Base-by-base conservation (phyloP, 2,797 vertebrate genomes). In the Myripristis murdjan region DNA sequence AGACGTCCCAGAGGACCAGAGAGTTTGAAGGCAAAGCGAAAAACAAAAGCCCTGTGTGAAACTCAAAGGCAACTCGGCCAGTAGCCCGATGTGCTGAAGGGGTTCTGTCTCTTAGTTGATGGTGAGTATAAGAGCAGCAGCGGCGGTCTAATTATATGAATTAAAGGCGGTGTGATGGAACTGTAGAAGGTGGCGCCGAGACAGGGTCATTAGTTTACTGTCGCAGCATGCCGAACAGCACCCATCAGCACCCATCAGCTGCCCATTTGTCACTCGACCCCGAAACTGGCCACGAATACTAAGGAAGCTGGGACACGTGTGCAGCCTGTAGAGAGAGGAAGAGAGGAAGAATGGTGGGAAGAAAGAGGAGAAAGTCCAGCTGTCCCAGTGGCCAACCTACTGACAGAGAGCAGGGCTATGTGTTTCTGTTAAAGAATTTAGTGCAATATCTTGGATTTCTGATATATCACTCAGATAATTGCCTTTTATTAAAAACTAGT, bases 241-340 rank as follows among this genome's bases (percentile, higher is more conserved):
- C 59, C 63, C 58, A 84, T 68, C 78, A 75, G 64, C 63, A 82
- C 70, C 68, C 33, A 82, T 77, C 79, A 82, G 71, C 51, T 46
- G 57, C 24, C 63, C 63, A 84, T 87, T 87, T 82, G 68, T 88
- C 76, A 80, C 77, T 82, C 59, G 57, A 43, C 16, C 49, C 64
- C 37, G 60, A 81, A 71, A 66, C 52, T 9, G 52, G 64, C 41
- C 64, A 33, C 15, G 60, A 83, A 79, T 61, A 74, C 41, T 56
- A 47, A 82, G 37, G 48, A 53, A 14, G 15, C 48, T 31, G n/a
- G 61, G 57, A 64, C 48, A 81, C 49, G 43, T 75, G 68, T 80
- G 65, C 16, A 16, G 65, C 66, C 75, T 73, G 75, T 20, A 51
- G 80, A 79, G 6, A 69, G 39, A 75, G 55, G 67, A 28, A 56